Evolutionary conservation across 2,113 vertebrate genomes (phyloP).

Genomic region (Zosterops hypoxanthus): DNA sequence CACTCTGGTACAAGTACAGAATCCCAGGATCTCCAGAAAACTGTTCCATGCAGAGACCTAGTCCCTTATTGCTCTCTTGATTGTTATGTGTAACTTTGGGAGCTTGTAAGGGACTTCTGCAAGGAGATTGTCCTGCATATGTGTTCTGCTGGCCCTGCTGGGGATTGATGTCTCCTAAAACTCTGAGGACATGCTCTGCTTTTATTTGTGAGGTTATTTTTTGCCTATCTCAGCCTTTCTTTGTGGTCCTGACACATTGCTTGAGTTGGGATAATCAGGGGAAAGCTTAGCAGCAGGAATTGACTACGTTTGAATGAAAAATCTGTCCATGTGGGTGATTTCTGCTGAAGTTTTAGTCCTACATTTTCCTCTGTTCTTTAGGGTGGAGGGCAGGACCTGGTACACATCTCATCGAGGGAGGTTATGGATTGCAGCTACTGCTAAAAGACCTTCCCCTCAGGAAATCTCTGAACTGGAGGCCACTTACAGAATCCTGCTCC

Average conservation of each 20-base stretch:
- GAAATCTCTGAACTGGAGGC: conserved; percentile 87
- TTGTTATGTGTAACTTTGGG: neutral
- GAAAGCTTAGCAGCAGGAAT: neutral
- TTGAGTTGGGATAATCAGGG: neutral
- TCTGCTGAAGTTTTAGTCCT: neutral
- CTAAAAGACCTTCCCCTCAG: conserved; percentile 87
- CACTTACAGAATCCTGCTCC: conserved; percentile 81
- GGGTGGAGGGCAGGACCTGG: conserved; percentile 95
- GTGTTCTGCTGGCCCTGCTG: neutral
- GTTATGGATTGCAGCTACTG: conserved; percentile 95
- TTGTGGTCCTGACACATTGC: neutral
- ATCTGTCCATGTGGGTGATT: neutral
- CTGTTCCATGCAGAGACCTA: neutral
- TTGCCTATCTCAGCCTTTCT: neutral
- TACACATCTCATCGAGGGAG: conserved; percentile 92
- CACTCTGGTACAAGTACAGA: neutral
- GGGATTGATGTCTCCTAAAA: neutral
- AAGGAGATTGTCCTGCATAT: neutral
- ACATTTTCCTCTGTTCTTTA: conserved; percentile 53
- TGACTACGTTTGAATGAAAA: neutral
- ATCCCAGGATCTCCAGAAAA: neutral
- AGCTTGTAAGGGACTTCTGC: neutral
- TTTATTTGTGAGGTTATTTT: neutral
- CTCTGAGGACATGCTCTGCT: neutral
- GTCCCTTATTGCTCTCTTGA: neutral